Evolutionary conservation across 2,888 invertebrate genomes (phyloP).

Genomic region (Sphecodes monilicornis): DNA sequence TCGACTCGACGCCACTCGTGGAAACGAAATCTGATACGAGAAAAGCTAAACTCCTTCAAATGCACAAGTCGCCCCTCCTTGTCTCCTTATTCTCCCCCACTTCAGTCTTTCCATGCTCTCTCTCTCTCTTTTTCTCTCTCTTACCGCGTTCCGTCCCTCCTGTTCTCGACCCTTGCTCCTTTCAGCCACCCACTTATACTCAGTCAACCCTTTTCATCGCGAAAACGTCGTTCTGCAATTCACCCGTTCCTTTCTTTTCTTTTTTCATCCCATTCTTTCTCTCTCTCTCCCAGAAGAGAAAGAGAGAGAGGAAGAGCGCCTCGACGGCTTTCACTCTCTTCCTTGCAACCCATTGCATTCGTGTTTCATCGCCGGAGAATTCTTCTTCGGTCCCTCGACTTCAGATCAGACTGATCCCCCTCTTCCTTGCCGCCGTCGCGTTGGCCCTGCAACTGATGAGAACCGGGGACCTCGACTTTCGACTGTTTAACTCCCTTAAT

Average conservation of each 20-base stretch:
- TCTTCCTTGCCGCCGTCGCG: neutral
- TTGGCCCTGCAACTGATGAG: conserved; percentile 30
- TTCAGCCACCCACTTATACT: conserved; percentile 69
- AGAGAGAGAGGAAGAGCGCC: neutral
- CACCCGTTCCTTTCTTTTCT: conserved; percentile 60
- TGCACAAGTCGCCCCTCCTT: conserved; percentile 71
- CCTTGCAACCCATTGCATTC: conserved; percentile 14
- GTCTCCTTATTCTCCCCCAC: conserved; percentile 50
- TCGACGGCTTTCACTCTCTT: conserved; percentile 24
- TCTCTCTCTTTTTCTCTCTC: conserved; percentile 18
- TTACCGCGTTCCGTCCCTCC: conserved; percentile 13
- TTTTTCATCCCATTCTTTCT: conserved; percentile 25
- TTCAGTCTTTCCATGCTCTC: conserved; percentile 24
- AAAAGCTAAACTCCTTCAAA: conserved; percentile 82
- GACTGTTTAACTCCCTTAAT: conserved; percentile 69
- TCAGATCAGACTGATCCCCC: conserved; percentile 53
- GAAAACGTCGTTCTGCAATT: conserved; percentile 77
- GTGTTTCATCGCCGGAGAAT: conserved; percentile 45
- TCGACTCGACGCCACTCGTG: conserved; percentile 79
- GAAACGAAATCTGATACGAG: conserved; percentile 82
- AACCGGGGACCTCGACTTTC: conserved; percentile 56
- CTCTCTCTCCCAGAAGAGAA: neutral
- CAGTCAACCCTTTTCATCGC: conserved; percentile 75
- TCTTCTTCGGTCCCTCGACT: conserved; percentile 55
- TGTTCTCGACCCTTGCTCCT: conserved; percentile 66